Evolutionary conservation across 1,140 invertebrate species (phyloP).

Genomic region (Drosophila athabasca): DNA sequence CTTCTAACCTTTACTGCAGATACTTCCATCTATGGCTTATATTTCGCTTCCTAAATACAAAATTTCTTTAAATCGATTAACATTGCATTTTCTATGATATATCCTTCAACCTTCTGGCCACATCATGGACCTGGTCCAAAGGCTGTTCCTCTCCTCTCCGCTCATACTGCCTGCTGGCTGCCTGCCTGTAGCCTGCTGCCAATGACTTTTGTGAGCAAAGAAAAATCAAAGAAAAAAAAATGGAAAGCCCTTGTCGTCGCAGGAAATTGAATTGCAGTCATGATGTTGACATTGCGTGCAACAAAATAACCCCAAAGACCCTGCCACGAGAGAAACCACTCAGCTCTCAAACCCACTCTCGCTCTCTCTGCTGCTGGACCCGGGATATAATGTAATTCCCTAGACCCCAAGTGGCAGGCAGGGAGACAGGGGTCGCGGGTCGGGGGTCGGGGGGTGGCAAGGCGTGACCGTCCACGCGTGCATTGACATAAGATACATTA

Average conservation of each 20-base stretch:
- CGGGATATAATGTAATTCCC: conserved; percentile 66
- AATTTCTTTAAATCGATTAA: too few relatives aligned
- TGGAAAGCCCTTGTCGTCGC: conserved; percentile 13
- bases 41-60: too few relatives aligned
- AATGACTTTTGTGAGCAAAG: conserved; percentile 23
- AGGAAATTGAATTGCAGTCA: conserved; percentile 78
- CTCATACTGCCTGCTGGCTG: neutral
- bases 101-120: neutral
- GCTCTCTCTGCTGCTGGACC: neutral
- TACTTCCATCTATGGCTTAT: too few relatives aligned
- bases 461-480: conserved; percentile 51
- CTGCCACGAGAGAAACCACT: conserved; percentile 15
- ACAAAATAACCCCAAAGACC: conserved; percentile 48
- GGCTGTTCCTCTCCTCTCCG: too few relatives aligned
- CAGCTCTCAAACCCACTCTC: conserved; percentile 2
- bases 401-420: conserved; percentile 4
- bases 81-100: too few relatives aligned
- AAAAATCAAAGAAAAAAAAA: conserved; percentile 1
- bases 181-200: conserved; percentile 17
- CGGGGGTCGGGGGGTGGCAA: neutral
- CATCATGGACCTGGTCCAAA: conserved; percentile 5
- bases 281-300: conserved; percentile 79
- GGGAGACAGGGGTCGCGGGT: too few relatives aligned
- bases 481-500: conserved; percentile 80
- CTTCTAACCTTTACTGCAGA: too few relatives aligned